Percentiles rank a stretch among this genome's conserved stretches.
Evolutionary conservation across 1,140 invertebrate species (phyloP).

Genomic region (Drosophila ficusphila): DNA sequence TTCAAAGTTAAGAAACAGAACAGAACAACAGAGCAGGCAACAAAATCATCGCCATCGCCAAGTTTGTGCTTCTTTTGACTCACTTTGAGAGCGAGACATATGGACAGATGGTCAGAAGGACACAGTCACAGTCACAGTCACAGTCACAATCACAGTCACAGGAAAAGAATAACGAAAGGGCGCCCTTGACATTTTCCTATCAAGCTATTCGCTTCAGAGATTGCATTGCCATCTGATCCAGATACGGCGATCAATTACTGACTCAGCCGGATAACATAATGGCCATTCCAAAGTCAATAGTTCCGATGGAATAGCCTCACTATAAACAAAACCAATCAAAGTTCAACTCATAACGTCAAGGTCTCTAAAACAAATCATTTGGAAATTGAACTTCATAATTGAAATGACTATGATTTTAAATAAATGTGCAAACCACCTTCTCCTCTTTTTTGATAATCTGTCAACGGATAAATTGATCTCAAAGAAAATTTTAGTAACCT

Average conservation of each 20-base stretch:
- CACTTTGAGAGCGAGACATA: constrained; percentile 9
- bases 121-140: too few relatives aligned
- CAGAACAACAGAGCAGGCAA: constrained; percentile 25
- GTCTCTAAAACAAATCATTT: background rate
- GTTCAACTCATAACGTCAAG: background rate
- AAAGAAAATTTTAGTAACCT: too few relatives aligned
- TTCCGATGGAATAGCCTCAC: background rate
- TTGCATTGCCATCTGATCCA: constrained; percentile 13
- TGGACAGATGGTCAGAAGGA: constrained; percentile 14
- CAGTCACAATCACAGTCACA: constrained; percentile 8
- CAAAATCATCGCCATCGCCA: constrained; percentile 40
- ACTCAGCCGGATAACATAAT: background rate
- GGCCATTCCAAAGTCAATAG: background rate
- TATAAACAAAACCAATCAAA: too few relatives aligned
- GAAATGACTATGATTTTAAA: too few relatives aligned
- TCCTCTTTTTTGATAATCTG: too few relatives aligned
- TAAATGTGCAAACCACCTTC: too few relatives aligned
- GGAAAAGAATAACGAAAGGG: background rate
- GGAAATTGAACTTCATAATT: background rate
- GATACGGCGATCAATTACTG: constrained; percentile 2
- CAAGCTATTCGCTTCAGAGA: constrained; percentile 10
- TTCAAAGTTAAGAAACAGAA: constrained; percentile 40
- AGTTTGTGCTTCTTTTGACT: constrained; percentile 24
- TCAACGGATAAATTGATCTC: too few relatives aligned
- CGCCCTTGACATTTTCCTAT: constrained; percentile 36